phyloP scores from a whole-genome alignment of 2,888 invertebrate genomes.

The Sinhomidia bicolor region DNA sequence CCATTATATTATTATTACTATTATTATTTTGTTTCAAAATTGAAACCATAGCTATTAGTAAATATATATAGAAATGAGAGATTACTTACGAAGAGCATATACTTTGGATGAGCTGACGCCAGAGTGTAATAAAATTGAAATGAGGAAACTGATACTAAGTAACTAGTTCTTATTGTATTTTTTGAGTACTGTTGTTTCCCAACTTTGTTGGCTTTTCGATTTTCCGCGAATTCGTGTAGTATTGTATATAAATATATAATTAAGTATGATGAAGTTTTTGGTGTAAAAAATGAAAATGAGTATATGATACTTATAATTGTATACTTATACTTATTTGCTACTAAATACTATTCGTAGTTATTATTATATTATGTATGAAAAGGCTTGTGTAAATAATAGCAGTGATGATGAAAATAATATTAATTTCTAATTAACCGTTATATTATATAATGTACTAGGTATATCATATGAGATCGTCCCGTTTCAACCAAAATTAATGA shows the following conservation, averaged over 20 bases:
- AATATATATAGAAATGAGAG: not conserved
- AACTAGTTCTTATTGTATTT: too few species aligned
- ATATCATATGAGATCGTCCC: not conserved
- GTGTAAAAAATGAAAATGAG: too few species aligned
- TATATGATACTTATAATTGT: too few species aligned
- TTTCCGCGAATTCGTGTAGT: not conserved
- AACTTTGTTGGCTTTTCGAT: too few species aligned
- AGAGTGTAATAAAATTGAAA: not conserved
- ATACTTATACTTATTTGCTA: too few species aligned
- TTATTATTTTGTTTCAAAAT: not conserved
- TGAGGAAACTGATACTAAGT: not conserved
- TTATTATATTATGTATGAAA: too few species aligned
- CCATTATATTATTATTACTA: not conserved
- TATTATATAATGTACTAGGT: not conserved
- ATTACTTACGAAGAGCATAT: not conserved
- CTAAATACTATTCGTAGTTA: too few species aligned
- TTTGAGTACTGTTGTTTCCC: too few species aligned
- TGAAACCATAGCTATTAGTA: constrained; percentile 18
- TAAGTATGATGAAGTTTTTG: not conserved
- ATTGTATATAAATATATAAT: not conserved
- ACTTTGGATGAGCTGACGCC: constrained; percentile 4
- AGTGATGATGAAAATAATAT: not conserved
- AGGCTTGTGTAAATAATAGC: not conserved
- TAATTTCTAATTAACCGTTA: not conserved
- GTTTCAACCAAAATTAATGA: too few species aligned